A percentile compares a stretch with the other conserved stretches of the same genome.
phyloP scores from a whole-genome alignment of 2,113 vertebrate genomes.

The Sturnira hondurensis region DNA sequence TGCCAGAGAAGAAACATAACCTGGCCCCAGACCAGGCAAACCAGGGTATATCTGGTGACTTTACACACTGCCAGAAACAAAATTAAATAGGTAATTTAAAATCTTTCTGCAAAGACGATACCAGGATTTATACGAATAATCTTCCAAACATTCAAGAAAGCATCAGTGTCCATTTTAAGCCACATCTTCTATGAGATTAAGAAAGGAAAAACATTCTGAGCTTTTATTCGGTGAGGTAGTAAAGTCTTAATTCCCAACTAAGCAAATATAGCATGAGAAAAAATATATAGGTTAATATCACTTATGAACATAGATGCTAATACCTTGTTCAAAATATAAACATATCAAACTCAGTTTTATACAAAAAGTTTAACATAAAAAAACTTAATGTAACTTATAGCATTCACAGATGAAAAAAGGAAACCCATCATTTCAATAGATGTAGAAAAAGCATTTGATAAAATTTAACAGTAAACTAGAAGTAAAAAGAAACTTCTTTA shows the following conservation, averaged over 20 bases:
- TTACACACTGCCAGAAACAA: not conserved
- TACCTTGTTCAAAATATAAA: not conserved
- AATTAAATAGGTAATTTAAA: not conserved
- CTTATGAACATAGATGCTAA: not conserved
- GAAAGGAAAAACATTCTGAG: not conserved
- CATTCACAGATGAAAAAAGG: not conserved
- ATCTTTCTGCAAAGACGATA: not conserved
- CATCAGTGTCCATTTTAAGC: not conserved
- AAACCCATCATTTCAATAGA: not conserved
- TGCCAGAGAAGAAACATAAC: not conserved
- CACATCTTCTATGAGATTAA: not conserved
- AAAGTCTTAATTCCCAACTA: not conserved
- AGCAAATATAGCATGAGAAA: not conserved
- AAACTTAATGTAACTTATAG: not conserved
- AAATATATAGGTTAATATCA: not conserved
- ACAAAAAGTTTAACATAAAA: constrained; percentile 23
- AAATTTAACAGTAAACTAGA: not conserved
- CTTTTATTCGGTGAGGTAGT: not conserved
- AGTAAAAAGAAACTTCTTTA: not conserved
- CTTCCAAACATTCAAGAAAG: not conserved
- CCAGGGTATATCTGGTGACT: not conserved
- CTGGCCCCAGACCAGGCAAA: not conserved
- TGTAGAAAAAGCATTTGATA: not conserved
- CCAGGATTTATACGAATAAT: not conserved
- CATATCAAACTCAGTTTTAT: not conserved